These are phyloP conservation scores for mouse (Mus musculus) DNA, from an alignment of 2,113 vertebrate genomes.

Conservation along the genomic window DNA sequence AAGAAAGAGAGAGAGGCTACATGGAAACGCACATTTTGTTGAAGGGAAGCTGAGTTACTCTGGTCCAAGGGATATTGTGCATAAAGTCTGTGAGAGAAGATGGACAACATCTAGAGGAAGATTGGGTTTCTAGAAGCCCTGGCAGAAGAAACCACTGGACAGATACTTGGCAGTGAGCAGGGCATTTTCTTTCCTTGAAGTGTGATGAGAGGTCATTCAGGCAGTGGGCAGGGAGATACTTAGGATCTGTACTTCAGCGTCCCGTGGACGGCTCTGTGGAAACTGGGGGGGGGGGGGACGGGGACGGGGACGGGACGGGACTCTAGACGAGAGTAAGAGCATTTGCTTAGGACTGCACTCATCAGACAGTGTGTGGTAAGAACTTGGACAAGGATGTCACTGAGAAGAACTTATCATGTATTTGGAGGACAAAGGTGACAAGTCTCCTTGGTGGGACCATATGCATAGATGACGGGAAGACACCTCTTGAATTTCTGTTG, in stretches of 20 bases:
- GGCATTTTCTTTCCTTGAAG: neutral
- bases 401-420: neutral
- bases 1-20: neutral
- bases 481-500: neutral
- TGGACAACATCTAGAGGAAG: neutral
- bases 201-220: neutral
- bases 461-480: neutral
- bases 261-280: neutral
- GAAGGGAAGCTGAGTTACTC: neutral
- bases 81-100: neutral
- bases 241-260: neutral
- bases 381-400: neutral
- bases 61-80: neutral
- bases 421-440: neutral
- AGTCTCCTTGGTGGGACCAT: neutral
- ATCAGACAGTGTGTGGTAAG: neutral
- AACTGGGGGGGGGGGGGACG: neutral
- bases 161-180: neutral
- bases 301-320: too few relatives aligned
- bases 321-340: neutral
- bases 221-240: neutral
- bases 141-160: neutral
- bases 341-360: neutral
- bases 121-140: neutral
- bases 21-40: neutral